These are phyloP conservation scores for Drosophila nr. perissopoda DNA, from an alignment of 2,888 invertebrate species.

Conservation along the genomic window DNA sequence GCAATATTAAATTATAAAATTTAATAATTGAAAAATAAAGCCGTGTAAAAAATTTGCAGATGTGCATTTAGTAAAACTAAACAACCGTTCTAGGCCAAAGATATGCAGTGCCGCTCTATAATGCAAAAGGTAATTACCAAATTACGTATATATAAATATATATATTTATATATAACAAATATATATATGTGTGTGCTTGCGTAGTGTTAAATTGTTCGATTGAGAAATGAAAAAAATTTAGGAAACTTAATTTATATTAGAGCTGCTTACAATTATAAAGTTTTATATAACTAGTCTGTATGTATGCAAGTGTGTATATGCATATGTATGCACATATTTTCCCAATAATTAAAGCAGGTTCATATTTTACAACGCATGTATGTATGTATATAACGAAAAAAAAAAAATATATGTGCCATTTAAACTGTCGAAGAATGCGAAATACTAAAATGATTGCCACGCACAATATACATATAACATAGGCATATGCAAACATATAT, in stretches of 20 bases:
- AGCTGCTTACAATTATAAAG: background rate
- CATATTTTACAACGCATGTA: background rate
- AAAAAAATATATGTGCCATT: background rate
- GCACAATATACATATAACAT: background rate
- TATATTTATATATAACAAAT: background rate
- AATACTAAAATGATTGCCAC: slow-evolving; percentile 7
- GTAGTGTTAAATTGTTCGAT: background rate
- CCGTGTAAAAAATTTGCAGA: slow-evolving; percentile 52
- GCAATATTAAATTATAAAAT: slow-evolving; percentile 52
- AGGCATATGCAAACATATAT: background rate
- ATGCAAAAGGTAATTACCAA: slow-evolving; percentile 47
- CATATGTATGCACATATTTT: background rate
- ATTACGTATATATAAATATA: slow-evolving; percentile 16
- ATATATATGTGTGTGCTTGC: slow-evolving; percentile 8
- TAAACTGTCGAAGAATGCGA: background rate
- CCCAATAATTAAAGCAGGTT: background rate
- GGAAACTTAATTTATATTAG: background rate
- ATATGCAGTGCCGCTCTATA: slow-evolving; percentile 45
- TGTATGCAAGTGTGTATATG: background rate
- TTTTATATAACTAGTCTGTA: slow-evolving; percentile 7
- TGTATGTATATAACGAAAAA: background rate
- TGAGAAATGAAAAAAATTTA: background rate
- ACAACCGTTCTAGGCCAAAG: slow-evolving; percentile 24
- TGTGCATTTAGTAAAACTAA: slow-evolving; percentile 49
- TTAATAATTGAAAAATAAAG: slow-evolving; percentile 32